Percentiles rank a stretch among this genome's conserved stretches.
phyloP scores from a whole-genome alignment of 2,797 vertebrate genomes.

The Sylvilagus floridanus region DNA sequence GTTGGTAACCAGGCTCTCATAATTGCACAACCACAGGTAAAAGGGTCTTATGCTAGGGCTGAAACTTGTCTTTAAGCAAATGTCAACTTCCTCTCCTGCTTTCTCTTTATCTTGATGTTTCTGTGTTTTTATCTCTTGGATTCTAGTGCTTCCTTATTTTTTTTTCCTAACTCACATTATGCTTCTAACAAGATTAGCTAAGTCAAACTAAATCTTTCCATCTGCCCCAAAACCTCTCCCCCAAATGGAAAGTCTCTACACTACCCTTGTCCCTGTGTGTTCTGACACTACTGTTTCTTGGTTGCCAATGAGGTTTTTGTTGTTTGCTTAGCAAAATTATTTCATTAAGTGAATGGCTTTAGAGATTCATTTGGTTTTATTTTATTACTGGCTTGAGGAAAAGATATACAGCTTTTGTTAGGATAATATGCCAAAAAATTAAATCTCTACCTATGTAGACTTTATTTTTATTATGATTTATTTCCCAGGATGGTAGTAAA shows the following conservation, averaged over 20 bases:
- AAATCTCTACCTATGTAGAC: slow-evolving; percentile 46
- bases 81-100: background rate
- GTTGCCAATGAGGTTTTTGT: slow-evolving; percentile 69
- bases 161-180: background rate
- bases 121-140: background rate
- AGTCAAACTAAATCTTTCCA: slow-evolving; percentile 3
- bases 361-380: slow-evolving; percentile 70
- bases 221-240: background rate
- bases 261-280: background rate
- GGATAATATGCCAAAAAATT: slow-evolving; percentile 63
- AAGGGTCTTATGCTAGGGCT: background rate
- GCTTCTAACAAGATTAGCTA: background rate
- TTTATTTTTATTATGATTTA: slow-evolving; percentile 74
- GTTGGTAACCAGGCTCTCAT: background rate
- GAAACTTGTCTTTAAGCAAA: background rate
- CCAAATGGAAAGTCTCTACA: background rate
- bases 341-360: slow-evolving; percentile 76
- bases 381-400: slow-evolving; percentile 73
- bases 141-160: background rate
- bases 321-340: slow-evolving; percentile 75
- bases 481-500: slow-evolving; percentile 67
- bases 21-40: background rate
- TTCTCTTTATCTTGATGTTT: background rate
- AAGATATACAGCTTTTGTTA: slow-evolving; percentile 60
- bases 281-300: background rate